Evolutionary conservation across 2,888 invertebrate species (phyloP).

Genomic region (Ichneumon xanthorius): DNA sequence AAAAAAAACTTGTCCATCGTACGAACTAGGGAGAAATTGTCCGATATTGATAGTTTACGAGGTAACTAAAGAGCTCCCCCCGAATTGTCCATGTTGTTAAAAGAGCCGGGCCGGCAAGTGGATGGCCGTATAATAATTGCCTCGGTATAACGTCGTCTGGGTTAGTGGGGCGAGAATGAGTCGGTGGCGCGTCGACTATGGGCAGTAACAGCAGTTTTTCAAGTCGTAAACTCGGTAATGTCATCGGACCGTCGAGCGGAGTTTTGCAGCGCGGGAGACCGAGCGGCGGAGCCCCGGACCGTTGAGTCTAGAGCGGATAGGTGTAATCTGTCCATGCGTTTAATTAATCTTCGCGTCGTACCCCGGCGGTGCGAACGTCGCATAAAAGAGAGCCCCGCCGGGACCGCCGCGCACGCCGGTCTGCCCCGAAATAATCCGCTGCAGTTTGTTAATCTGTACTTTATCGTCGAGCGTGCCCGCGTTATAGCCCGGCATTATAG

Average conservation of each 20-base stretch:
- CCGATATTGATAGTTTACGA: slow-evolving; percentile 53
- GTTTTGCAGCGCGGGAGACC: slow-evolving; percentile 1
- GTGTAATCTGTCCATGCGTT: slow-evolving; percentile 81
- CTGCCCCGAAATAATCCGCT: slow-evolving; percentile 56
- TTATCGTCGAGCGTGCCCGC: slow-evolving; percentile 57
- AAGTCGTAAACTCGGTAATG: slow-evolving; percentile 79
- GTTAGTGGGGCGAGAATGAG: slow-evolving; percentile 16
- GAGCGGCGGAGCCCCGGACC: slow-evolving; percentile 34
- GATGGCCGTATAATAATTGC: slow-evolving; percentile 65
- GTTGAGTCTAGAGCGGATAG: slow-evolving; percentile 69
- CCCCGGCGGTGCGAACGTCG: slow-evolving; percentile 20
- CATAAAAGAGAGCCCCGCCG: slow-evolving; percentile 58
- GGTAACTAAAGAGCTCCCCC: slow-evolving; percentile 27
- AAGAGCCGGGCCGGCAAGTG: neutral
- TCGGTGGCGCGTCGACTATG: neutral
- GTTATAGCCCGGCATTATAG: slow-evolving; percentile 10
- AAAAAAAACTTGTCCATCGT: slow-evolving; percentile 4
- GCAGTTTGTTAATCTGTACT: slow-evolving; percentile 68
- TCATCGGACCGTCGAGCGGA: slow-evolving; percentile 74
- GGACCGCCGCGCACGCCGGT: neutral
- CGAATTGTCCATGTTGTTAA: slow-evolving; percentile 33
- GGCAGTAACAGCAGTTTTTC: slow-evolving; percentile 72
- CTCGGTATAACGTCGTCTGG: slow-evolving; percentile 46
- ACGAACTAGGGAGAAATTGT: slow-evolving; percentile 29
- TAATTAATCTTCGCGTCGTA: slow-evolving; percentile 80